Conservation (phyloP, 2,113 vertebrate species). For the Myodes glareolus region DNA sequence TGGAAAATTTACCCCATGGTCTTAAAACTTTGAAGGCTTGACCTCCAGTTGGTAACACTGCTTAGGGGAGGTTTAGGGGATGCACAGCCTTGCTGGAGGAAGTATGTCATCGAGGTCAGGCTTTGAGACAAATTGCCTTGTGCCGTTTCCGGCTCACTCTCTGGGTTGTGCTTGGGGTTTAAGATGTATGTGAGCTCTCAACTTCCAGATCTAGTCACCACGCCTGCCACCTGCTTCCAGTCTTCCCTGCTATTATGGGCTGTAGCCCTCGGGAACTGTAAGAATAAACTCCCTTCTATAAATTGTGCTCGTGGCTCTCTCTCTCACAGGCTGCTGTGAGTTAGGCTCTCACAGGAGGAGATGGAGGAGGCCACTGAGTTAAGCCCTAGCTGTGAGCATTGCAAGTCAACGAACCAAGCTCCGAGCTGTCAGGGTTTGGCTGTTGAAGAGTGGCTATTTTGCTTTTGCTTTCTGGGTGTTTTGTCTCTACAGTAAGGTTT, state of each 20-base stretch:
- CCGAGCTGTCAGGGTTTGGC: not conserved
- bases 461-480: not conserved
- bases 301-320: not conserved
- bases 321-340: not conserved
- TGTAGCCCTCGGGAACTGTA: not conserved
- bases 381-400: not conserved
- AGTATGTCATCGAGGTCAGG: not conserved
- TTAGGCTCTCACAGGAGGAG: not conserved
- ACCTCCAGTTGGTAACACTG: too few species aligned
- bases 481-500: not conserved
- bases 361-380: not conserved
- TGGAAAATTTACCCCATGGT: not conserved
- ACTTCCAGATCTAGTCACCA: not conserved
- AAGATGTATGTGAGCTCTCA: not conserved
- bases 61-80: not conserved
- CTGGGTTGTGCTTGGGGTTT: not conserved
- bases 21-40: not conserved
- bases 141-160: not conserved
- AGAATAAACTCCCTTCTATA: not conserved
- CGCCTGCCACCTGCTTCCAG: not conserved
- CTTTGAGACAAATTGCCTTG: not conserved
- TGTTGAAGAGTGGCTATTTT: not conserved
- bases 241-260: not conserved
- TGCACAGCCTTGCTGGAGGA: not conserved
- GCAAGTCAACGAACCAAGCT: not conserved